Evolutionary conservation across 1,140 invertebrate species (phyloP).

Genomic region (Lepidurus packardi): DNA sequence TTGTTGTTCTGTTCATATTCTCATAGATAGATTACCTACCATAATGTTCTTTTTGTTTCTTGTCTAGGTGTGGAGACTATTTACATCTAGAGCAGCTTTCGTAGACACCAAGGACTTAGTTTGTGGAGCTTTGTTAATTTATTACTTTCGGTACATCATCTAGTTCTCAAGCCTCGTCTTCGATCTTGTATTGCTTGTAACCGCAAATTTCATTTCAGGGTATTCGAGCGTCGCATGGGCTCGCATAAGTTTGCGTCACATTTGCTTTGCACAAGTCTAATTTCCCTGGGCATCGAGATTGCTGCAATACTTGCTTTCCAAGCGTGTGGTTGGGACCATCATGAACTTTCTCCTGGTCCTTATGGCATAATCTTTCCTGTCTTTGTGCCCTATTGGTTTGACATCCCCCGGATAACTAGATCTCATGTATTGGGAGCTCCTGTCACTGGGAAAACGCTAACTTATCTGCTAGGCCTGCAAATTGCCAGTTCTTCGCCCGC

Average conservation of each 20-base stretch:
- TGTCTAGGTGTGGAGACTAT: constrained; percentile 48
- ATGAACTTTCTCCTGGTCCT: constrained; percentile 47
- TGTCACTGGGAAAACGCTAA: constrained; percentile 52
- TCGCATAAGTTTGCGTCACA: constrained; percentile 52
- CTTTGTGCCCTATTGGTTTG: constrained; percentile 50
- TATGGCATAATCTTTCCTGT: constrained; percentile 48
- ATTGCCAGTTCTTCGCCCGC: constrained; percentile 44
- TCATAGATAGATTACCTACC: constrained; percentile 24
- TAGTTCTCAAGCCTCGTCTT: neutral
- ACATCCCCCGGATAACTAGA: constrained; percentile 51
- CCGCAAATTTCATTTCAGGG: constrained; percentile 40
- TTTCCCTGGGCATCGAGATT: constrained; percentile 46
- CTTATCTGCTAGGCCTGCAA: constrained; percentile 53
- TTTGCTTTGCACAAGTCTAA: constrained; percentile 46
- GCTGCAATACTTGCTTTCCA: constrained; percentile 42
- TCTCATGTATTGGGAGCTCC: constrained; percentile 50
- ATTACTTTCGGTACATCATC: constrained; percentile 48
- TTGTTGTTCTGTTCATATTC: neutral
- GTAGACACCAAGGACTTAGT: constrained; percentile 52
- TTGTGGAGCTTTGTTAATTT: constrained; percentile 50
- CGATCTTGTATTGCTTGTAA: neutral
- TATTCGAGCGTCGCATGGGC: constrained; percentile 54
- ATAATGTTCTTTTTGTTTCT: neutral
- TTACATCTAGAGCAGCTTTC: constrained; percentile 49
- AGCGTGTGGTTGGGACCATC: constrained; percentile 42